Percentiles rank a stretch among this genome's conserved stretches.
phyloP scores from a whole-genome alignment of 2,113 vertebrate species.

The Lathamus discolor region DNA sequence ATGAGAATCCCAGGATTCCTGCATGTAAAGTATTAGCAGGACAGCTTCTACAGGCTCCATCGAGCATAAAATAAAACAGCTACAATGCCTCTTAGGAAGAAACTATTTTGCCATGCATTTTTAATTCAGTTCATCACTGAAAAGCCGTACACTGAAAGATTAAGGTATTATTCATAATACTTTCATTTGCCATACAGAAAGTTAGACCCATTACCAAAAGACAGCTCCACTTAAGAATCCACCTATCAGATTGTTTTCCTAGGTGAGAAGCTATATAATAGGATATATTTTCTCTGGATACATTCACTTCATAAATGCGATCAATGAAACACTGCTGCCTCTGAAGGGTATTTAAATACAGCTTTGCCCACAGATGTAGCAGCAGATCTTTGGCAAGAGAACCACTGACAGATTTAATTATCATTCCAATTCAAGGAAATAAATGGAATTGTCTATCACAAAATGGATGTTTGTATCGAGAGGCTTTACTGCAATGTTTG shows the following conservation, averaged over 20 bases:
- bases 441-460: conserved; percentile 18
- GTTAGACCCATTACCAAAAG: conserved; percentile 25
- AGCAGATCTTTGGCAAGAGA: conserved; percentile 52
- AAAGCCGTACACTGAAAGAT: neutral
- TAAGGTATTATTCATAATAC: neutral
- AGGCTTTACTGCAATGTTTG: conserved; percentile 3
- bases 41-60: neutral
- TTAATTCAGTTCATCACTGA: conserved; percentile 21
- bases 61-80: neutral
- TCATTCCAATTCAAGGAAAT: conserved; percentile 12
- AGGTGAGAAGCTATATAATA: conserved; percentile 24
- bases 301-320: neutral
- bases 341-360: conserved; percentile 44
- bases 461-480: conserved; percentile 31
- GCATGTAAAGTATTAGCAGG: neutral
- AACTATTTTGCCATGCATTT: conserved; percentile 32
- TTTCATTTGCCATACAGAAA: conserved; percentile 31
- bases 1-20: neutral
- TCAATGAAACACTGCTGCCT: conserved; percentile 22
- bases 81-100: neutral
- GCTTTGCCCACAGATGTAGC: conserved; percentile 29
- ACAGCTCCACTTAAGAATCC: neutral
- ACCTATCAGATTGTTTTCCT: conserved; percentile 35
- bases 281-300: neutral
- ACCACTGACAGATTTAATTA: conserved; percentile 46